Evolutionary conservation across 1,140 invertebrate genomes (phyloP).

Genomic region (Bombus impatiens): DNA sequence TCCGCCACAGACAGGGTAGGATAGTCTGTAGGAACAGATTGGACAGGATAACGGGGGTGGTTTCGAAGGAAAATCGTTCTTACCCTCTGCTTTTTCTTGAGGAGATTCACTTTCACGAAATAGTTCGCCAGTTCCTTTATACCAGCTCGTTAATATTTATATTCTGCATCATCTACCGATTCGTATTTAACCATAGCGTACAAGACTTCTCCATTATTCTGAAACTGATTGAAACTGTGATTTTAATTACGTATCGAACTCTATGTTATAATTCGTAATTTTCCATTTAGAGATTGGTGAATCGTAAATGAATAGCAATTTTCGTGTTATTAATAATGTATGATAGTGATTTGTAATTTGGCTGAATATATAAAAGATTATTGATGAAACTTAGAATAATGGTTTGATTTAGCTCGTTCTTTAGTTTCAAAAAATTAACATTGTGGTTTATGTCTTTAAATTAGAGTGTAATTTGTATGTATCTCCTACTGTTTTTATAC

Average conservation of each 20-base stretch:
- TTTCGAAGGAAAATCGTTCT: slow-evolving; percentile 61
- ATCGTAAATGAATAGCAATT: not conserved
- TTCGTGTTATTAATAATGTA: not conserved
- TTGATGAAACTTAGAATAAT: not conserved
- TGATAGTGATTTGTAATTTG: not conserved
- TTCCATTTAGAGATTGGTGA: not conserved
- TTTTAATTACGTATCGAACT: too few species aligned
- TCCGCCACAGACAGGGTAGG: slow-evolving; percentile 56
- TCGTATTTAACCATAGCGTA: slow-evolving; percentile 4
- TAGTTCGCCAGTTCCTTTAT: not conserved
- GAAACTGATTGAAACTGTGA: not conserved
- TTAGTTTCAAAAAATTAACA: not conserved
- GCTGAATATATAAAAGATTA: not conserved
- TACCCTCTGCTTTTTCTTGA: slow-evolving; percentile 48
- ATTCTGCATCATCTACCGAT: slow-evolving; percentile 26
- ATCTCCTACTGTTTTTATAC: too few species aligned
- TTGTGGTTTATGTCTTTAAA: not conserved
- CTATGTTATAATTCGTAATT: too few species aligned
- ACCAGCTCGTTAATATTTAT: slow-evolving; percentile 45
- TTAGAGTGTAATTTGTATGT: not conserved
- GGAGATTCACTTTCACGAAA: slow-evolving; percentile 36
- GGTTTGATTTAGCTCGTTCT: not conserved
- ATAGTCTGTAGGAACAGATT: slow-evolving; percentile 58
- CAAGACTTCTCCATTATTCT: too few species aligned
- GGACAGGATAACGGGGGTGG: slow-evolving; percentile 26